Percentiles rank a stretch among this genome's conserved stretches.
These are phyloP conservation scores for Aeoliscus strigatus DNA, from an alignment of 2,797 vertebrate genomes.

Conservation along the genomic window DNA sequence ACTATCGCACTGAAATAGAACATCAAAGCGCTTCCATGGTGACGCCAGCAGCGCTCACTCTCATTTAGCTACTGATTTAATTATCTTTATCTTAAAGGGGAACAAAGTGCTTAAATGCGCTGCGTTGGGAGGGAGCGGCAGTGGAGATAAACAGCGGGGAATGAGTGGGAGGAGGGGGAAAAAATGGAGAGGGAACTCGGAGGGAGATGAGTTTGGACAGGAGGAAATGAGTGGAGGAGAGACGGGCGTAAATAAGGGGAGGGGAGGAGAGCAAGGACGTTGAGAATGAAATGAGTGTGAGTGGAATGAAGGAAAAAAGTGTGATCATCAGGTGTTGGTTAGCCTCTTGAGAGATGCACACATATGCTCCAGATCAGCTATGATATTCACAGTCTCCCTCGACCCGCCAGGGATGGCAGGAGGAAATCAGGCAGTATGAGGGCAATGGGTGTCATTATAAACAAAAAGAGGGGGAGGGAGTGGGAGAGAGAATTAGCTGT, in stretches of 20 bases:
- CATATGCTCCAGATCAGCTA: conserved; percentile 59
- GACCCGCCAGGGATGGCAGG: conserved; percentile 29
- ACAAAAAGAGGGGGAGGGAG: conserved; percentile 18
- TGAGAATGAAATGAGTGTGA: conserved; percentile 14
- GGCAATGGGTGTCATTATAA: conserved; percentile 47
- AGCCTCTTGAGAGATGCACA: conserved; percentile 54
- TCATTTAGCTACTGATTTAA: conserved; percentile 73
- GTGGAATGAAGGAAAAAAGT: conserved; percentile 30
- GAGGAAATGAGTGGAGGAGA: conserved; percentile 45
- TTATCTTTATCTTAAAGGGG: conserved; percentile 74
- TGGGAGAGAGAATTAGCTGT: conserved; percentile 40
- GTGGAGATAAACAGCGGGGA: conserved; percentile 56
- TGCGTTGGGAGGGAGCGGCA: conserved; percentile 43
- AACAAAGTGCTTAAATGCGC: conserved; percentile 69
- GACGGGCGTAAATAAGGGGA: conserved; percentile 12
- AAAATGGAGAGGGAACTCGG: conserved; percentile 35
- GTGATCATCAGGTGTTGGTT: conserved; percentile 65
- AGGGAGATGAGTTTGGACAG: conserved; percentile 54
- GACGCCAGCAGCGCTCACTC: conserved; percentile 63
- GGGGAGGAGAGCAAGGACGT: conserved; percentile 32
- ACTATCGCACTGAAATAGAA: conserved; percentile 66
- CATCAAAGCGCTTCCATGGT: conserved; percentile 64
- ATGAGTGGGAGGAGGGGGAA: conserved; percentile 10
- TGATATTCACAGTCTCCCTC: conserved; percentile 54
- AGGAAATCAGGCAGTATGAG: conserved; percentile 31